Base-by-base conservation (phyloP, 2,888 invertebrate species). In the Diarsia mendica region DNA sequence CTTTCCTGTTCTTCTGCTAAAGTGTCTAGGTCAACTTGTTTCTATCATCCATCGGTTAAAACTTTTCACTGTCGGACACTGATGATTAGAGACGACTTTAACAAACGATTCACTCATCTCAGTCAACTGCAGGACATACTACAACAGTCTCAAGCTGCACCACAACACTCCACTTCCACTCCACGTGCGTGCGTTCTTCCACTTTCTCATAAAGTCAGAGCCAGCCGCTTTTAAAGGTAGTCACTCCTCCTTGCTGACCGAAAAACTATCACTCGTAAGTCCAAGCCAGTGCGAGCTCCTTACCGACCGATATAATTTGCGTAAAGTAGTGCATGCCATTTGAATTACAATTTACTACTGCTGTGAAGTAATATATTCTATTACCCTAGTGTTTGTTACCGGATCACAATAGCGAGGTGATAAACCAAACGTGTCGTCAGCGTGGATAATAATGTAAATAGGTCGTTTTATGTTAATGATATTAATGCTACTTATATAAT, bases 321-420 rank as follows among this genome's bases (percentile, higher is more conserved):
- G 44, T 61, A 39, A 55, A 13, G 33, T 13, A 39, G 11, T 49
- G 70, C 70, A 55, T 49, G 46, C 60, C 66, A 51, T 60, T 77
- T 23, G 58, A 33, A 64, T 64, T 53, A 39, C 60, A 69, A 68
- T 82, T 53, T 60, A 58, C 58, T 60, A 67, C 48, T 80, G 68
- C 15, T 20, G n/a, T 77, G 2, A 28, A 28, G 28, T 28, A 60
- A 68, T 48, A 5, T 68, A 65, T 77, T 77, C 53, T 53, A 55
- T 48, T 60, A 63, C 18, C n/a, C n/a, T 15, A 15, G 2, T 46
- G 18, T 28, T 78, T 61, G 65, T 61, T 64, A 61, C 49, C 8
- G 44, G 18, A 55, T 60, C 28, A 77, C 13, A 79, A 82, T 81
- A 46, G 48, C 20, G n/a, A 63, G 44, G 18, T 33, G 13, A 63